Base-by-base conservation (phyloP, 2,797 vertebrate genomes). In the Falco biarmicus region DNA sequence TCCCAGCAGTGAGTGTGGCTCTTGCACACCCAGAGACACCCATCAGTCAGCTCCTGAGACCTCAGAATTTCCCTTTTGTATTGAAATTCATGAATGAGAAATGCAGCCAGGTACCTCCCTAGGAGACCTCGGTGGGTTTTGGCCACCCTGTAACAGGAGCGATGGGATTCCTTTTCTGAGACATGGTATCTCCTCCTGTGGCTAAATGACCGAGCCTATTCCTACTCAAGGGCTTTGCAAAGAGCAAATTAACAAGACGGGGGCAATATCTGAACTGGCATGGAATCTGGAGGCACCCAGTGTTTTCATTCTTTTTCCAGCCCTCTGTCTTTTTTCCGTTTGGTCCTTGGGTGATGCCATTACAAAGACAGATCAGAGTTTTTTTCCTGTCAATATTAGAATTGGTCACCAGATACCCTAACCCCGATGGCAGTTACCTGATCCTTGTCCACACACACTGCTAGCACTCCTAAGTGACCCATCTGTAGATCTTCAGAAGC, bases 151-250 rank as follows among this genome's bases (percentile, higher is more conserved):
- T 0, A 41, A 41, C 9, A 78, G 6, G 8, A 86, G 24, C 0
- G 1, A 4, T 60, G 34, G 18, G n/a, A 32, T 70, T 84, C 28
- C 10, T 48, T 13, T 56, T 31, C 20, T 22, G 29, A 39, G 2
- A 32, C 19, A 29, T 0, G 0, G 4, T 13, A 60, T 39, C 13
- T 80, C 59, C n/a, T 59, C 5, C 41, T 22, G n/a, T 4, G 5
- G 22, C 47, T 41, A 9, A 56, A 66, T 15, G 22, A 15, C 1
- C 0, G 3, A 85, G 5, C 0, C 0, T 45, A 11, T 24, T 57
- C 37, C 16, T 15, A 45, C 20, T 37, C 34, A 20, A 77, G 26
- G 26, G 29, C 19, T 64, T 59, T 21, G 15, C 48, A 53, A 39
- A 66, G n/a, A 69, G 37, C 61, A 81, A 75, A 61, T 32, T 11